Conservation (phyloP, 2,113 vertebrate species). For the Emydura subglobosa region DNA sequence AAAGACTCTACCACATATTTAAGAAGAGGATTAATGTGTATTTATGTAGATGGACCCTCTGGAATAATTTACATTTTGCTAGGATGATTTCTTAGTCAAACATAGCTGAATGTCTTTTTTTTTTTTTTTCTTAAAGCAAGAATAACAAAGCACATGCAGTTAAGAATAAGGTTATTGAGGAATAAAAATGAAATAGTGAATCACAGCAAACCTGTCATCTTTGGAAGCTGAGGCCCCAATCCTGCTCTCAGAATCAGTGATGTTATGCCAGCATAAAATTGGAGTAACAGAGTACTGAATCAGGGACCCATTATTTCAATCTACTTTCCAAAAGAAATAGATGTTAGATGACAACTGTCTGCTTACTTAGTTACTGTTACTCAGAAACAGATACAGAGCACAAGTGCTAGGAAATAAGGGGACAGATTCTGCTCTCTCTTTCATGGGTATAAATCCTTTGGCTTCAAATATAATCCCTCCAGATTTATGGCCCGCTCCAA, state of each 20-base stretch:
- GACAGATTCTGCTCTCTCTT: not conserved
- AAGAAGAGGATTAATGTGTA: slow-evolving; percentile 64
- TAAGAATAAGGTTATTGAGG: not conserved
- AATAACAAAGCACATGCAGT: not conserved
- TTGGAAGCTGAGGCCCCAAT: not conserved
- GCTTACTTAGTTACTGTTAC: not conserved
- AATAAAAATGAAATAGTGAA: not conserved
- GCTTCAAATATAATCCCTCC: not conserved
- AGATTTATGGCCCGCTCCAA: not conserved
- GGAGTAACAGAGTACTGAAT: not conserved
- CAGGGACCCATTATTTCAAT: not conserved
- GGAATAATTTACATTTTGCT: slow-evolving; percentile 63
- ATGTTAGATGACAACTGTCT: not conserved
- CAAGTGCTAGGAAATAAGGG: not conserved
- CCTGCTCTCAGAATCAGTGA: not conserved
- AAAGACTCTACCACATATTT: slow-evolving; percentile 48
- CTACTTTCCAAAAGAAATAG: not conserved
- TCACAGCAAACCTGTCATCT: not conserved
- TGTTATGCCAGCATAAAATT: not conserved
- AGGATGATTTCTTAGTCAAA: slow-evolving; percentile 53
- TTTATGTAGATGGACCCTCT: slow-evolving; percentile 58
- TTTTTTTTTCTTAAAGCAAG: not conserved
- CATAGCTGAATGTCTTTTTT: not conserved
- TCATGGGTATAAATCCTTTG: not conserved
- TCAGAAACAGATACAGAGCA: not conserved